Percentiles rank a stretch among this genome's conserved stretches.
Conservation (phyloP, 2,797 vertebrate genomes). For the Selene dorsalis region DNA sequence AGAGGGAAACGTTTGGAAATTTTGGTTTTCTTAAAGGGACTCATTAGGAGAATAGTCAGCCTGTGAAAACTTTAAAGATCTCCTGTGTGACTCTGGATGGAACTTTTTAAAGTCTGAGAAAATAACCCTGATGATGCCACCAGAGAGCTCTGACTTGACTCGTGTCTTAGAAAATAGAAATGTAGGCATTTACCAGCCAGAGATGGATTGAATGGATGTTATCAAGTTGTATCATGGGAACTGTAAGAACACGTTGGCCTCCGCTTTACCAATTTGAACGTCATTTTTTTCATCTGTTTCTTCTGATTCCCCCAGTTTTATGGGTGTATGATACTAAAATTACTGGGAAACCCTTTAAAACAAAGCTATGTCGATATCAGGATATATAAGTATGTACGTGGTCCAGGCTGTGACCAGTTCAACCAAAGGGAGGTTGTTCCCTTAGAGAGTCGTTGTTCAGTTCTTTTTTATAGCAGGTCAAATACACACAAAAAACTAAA, state of each 20-base stretch:
- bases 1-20: background rate
- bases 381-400: background rate
- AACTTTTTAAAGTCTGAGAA: background rate
- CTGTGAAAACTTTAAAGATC: background rate
- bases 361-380: background rate
- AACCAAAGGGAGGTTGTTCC: background rate
- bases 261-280: background rate
- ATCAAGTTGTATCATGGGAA: slow-evolving; percentile 8
- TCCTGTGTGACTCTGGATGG: background rate
- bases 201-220: background rate
- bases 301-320: background rate
- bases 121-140: background rate
- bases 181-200: background rate
- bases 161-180: background rate
- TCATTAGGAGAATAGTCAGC: background rate
- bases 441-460: background rate
- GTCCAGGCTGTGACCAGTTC: background rate
- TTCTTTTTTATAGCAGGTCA: background rate
- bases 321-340: background rate
- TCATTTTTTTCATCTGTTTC: background rate
- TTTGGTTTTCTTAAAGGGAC: slow-evolving; percentile 3
- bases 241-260: background rate
- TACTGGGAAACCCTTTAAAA: background rate
- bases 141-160: background rate
- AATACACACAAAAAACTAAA: background rate